These are phyloP conservation scores for Epizoanthus rinbou DNA, from an alignment of 92 coral and sea anemone genomes.

Conservation along the genomic window DNA sequence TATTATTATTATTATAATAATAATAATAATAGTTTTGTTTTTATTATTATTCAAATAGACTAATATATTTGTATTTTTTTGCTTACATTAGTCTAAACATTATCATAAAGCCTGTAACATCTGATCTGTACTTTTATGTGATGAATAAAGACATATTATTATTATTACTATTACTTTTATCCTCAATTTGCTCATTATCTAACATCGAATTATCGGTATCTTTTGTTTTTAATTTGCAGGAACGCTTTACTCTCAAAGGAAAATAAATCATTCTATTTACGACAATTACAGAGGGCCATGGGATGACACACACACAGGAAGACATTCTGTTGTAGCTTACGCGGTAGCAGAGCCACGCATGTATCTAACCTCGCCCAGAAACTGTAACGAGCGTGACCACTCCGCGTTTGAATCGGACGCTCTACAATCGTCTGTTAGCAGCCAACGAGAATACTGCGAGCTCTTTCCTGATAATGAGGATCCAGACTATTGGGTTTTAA, in stretches of 20 bases:
- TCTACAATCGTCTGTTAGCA: neutral
- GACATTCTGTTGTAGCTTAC: constrained; percentile 33
- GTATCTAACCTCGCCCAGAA: constrained; percentile 6
- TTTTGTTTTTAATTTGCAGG: neutral
- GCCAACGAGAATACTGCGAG: constrained; percentile 5
- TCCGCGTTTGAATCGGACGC: neutral
- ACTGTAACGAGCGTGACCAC: neutral
- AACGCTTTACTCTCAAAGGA: neutral
- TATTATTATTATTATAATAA: too few species aligned
- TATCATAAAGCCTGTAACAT: too few species aligned
- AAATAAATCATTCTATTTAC: constrained; percentile 28
- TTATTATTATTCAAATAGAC: too few species aligned
- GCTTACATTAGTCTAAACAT: too few species aligned
- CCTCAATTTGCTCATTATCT: neutral
- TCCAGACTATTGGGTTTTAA: constrained; percentile 23
- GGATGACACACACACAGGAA: neutral
- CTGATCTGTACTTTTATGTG: too few species aligned
- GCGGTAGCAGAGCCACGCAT: constrained; percentile 42
- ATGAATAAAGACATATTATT: too few species aligned
- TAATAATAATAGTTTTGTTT: too few species aligned
- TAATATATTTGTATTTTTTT: too few species aligned
- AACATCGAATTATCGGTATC: neutral
- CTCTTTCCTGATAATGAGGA: neutral
- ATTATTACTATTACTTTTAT: too few species aligned
- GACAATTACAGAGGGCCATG: constrained; percentile 1